Conservation (phyloP, 2,113 vertebrate genomes). For the Periophthalmus modestus region DNA sequence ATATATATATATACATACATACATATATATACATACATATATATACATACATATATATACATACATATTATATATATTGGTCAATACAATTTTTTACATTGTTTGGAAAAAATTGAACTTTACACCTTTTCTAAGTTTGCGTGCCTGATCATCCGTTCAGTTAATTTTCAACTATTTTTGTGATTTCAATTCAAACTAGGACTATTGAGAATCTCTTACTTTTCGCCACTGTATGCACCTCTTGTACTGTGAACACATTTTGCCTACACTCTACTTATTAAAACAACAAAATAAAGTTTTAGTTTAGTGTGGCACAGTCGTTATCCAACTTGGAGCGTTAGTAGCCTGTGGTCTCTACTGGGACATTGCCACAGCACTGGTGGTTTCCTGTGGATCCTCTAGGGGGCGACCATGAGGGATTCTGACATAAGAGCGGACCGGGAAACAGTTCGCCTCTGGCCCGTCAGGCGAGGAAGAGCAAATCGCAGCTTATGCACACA, state of each 20-base stretch:
- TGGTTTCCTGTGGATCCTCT: slow-evolving; percentile 78
- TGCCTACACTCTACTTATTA: not conserved
- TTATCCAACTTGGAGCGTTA: slow-evolving; percentile 41
- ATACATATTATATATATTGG: too few relatives aligned
- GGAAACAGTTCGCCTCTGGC: slow-evolving; percentile 74
- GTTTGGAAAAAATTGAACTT: too few relatives aligned
- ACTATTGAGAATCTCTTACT: not conserved
- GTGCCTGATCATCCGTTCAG: not conserved
- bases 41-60: too few relatives aligned
- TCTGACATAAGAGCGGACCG: slow-evolving; percentile 75
- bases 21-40: too few relatives aligned
- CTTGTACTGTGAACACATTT: not conserved
- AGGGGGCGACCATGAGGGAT: slow-evolving; percentile 67
- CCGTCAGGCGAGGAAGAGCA: slow-evolving; percentile 66
- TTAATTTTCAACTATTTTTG: not conserved
- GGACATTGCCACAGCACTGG: slow-evolving; percentile 62
- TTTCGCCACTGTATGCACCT: not conserved
- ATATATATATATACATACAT: too few relatives aligned
- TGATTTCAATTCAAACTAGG: not conserved
- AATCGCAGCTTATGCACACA: slow-evolving; percentile 70
- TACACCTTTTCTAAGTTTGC: not conserved
- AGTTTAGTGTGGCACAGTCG: not conserved
- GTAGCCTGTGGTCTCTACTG: slow-evolving; percentile 69
- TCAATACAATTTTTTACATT: too few relatives aligned
- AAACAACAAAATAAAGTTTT: not conserved